Evolutionary conservation across 1,140 invertebrate species (phyloP), one percentile per base, ranked within the genome.

Genomic region (Drosophila nebulosa): DNA sequence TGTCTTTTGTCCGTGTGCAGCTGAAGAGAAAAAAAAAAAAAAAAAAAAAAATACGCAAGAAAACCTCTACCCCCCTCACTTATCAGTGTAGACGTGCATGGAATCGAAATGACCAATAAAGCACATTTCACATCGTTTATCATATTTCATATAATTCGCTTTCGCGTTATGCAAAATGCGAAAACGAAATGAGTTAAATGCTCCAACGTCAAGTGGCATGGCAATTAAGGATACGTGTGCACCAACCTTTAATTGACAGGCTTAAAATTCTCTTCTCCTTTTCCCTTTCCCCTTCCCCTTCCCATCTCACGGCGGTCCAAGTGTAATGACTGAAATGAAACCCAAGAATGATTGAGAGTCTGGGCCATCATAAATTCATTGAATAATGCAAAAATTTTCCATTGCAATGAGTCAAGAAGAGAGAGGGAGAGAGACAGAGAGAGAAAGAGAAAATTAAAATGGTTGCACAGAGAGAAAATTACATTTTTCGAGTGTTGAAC

Each of bases 81-180:
- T 35, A 64, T 64, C 70, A 65, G 55, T 62, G 30, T 35, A 51
- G 26, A 32, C 53, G 67, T 64, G 35, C 46, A 36, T 9, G 59
- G 56, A 55, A 72, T 65, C 24, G 62, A 57, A 22, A 59, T 16
- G 24, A 52, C 53, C 69, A 74, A 60, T 66, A 74, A 61, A 74
- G 64, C 14, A 71, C n/a, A 39, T 74, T 55, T 36, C 70, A 74
- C 74, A 66, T 74, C 63, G 66, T 74, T 74, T 74, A 74, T 74
- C 71, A 67, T 66, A 55, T 66, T 59, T 53, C 59, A 73, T 46
- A 74, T 39, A 51, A 10, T 10, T n/a, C n/a, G n/a, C n/a, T 24
- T 55, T 27, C 50, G 70, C 36, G 22, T 65, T 73, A 61, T 65
- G 55, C 52, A 55, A 73, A 72, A 67, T 60, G 50, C 71, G 62